Evolutionary conservation across 2,797 vertebrate species (phyloP).

Genomic region (Notolabrus celidotus): DNA sequence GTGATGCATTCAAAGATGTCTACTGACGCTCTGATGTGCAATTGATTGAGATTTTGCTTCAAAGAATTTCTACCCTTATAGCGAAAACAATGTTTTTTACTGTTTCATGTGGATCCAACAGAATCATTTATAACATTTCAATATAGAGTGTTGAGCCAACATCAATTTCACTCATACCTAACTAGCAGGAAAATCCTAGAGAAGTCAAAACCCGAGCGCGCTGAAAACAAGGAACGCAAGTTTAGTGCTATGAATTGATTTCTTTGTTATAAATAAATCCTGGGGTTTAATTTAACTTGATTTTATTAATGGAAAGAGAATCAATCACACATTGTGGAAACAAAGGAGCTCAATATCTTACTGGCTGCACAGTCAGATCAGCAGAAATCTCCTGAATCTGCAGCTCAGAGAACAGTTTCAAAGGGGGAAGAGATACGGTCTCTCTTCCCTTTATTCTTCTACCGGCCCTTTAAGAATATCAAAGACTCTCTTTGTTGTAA

Average conservation of each 20-base stretch:
- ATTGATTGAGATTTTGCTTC: conserved; percentile 74
- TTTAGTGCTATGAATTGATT: conserved; percentile 7
- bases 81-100: conserved; percentile 44
- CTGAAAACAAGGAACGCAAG: conserved; percentile 16
- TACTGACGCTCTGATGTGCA: conserved; percentile 54
- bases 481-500: conserved; percentile 59
- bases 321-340: conserved; percentile 51
- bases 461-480: conserved; percentile 62
- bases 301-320: conserved; percentile 31
- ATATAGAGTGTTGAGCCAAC: conserved; percentile 32
- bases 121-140: conserved; percentile 67
- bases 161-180: neutral
- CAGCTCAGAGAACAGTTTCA: conserved; percentile 41
- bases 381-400: conserved; percentile 60
- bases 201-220: neutral
- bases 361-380: conserved; percentile 53
- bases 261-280: conserved; percentile 16
- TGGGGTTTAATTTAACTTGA: conserved; percentile 39
- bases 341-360: conserved; percentile 58
- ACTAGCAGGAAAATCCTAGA: neutral
- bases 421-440: conserved; percentile 30
- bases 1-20: conserved; percentile 60
- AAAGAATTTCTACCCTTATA: conserved; percentile 43
- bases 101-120: conserved; percentile 64
- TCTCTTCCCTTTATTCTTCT: conserved; percentile 36